Conservation (phyloP, 2,797 vertebrate genomes). For the Diplodus sargus region DNA sequence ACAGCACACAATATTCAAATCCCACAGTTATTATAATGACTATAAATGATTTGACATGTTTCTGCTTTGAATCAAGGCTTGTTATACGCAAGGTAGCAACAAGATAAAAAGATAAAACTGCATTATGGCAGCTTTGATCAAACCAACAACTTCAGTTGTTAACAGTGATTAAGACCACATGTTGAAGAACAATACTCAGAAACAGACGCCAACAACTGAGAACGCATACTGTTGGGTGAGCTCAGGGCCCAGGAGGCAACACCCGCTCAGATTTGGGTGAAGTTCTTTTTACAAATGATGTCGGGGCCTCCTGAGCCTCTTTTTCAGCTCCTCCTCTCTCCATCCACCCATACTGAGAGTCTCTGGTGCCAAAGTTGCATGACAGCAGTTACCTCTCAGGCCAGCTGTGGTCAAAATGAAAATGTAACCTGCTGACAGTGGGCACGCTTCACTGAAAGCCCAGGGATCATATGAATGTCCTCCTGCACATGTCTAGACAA, state of each 20-base stretch:
- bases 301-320: conserved; percentile 30
- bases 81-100: neutral
- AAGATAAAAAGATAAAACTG: neutral
- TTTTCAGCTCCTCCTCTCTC: conserved; percentile 49
- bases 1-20: neutral
- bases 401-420: conserved; percentile 38
- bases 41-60: neutral
- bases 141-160: neutral
- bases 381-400: conserved; percentile 12
- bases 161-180: conserved; percentile 16
- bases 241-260: conserved; percentile 34
- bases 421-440: conserved; percentile 36
- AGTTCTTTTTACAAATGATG: conserved; percentile 55
- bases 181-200: conserved; percentile 1
- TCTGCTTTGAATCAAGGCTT: conserved; percentile 6
- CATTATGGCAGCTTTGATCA: neutral
- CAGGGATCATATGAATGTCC: conserved; percentile 14
- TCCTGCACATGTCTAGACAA: conserved; percentile 31
- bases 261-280: conserved; percentile 37
- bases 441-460: conserved; percentile 32
- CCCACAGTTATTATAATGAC: neutral
- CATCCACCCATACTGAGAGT: conserved; percentile 27
- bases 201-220: neutral
- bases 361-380: conserved; percentile 33
- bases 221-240: conserved; percentile 15